Evolutionary conservation across 2,113 vertebrate genomes (phyloP).

Genomic region (Myotis davidii): DNA sequence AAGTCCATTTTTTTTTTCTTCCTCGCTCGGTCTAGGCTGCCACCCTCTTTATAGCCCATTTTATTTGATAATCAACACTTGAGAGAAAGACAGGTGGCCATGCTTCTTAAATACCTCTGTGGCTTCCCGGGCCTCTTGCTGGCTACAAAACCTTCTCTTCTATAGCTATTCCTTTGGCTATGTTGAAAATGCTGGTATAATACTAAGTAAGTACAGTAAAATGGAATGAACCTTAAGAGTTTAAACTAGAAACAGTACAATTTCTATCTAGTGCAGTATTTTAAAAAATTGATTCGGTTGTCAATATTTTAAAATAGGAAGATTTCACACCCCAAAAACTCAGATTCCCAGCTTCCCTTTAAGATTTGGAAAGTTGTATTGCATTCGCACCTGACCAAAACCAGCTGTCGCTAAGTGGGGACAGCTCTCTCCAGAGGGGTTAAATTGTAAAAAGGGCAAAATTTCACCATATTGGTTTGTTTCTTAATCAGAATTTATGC

Average conservation of each 20-base stretch:
- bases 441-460: background rate
- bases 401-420: background rate
- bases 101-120: background rate
- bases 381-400: background rate
- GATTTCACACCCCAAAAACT: background rate
- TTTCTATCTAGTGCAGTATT: background rate
- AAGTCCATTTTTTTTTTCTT: background rate
- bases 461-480: background rate
- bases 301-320: conserved; percentile 27
- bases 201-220: background rate
- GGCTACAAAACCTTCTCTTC: background rate
- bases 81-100: background rate
- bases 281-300: background rate
- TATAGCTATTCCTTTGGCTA: background rate
- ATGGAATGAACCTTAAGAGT: background rate
- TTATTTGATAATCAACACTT: background rate
- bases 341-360: background rate
- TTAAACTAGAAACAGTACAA: background rate
- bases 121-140: background rate
- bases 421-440: background rate
- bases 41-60: conserved; percentile 51
- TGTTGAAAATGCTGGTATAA: background rate
- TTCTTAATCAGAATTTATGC: background rate
- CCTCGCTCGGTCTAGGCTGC: background rate
- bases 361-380: background rate